A percentile compares a stretch with the other conserved stretches of the same genome.
phyloP scores from a whole-genome alignment of 2,113 vertebrate species.

The Phalacrocorax brasilianus region DNA sequence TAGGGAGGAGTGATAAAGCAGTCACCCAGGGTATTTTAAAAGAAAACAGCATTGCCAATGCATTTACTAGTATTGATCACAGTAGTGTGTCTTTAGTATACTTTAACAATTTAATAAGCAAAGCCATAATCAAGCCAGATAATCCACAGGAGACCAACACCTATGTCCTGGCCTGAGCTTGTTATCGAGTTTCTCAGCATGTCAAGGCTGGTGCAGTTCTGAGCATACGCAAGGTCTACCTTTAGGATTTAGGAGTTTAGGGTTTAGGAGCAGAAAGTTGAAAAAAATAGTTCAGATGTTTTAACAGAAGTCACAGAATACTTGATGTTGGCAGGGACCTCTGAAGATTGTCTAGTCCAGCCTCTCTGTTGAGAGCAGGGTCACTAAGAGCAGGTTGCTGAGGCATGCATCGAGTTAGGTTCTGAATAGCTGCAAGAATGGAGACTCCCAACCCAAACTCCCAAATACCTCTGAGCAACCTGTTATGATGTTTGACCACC shows the following conservation, averaged over 20 bases:
- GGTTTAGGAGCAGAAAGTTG: background rate
- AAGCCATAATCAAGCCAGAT: background rate
- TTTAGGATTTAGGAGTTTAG: background rate
- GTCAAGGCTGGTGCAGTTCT: background rate
- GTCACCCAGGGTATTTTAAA: background rate
- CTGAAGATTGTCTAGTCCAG: background rate
- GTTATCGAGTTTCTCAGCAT: background rate
- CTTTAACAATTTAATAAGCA: background rate
- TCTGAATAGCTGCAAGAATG: background rate
- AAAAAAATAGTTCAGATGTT: background rate
- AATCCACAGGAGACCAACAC: background rate
- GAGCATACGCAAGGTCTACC: background rate
- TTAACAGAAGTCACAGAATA: background rate
- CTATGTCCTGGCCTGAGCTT: background rate
- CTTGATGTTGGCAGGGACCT: background rate
- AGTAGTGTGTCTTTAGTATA: background rate
- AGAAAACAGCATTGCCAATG: background rate
- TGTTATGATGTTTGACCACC: accelerated
- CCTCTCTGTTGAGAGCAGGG: background rate
- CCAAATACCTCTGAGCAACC: background rate
- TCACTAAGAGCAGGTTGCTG: background rate
- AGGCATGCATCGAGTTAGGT: background rate
- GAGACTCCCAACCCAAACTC: background rate
- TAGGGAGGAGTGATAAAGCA: background rate
- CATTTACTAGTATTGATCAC: background rate